Conservation (phyloP, 1,140 invertebrate genomes). For the Mesaphorura yosii region DNA sequence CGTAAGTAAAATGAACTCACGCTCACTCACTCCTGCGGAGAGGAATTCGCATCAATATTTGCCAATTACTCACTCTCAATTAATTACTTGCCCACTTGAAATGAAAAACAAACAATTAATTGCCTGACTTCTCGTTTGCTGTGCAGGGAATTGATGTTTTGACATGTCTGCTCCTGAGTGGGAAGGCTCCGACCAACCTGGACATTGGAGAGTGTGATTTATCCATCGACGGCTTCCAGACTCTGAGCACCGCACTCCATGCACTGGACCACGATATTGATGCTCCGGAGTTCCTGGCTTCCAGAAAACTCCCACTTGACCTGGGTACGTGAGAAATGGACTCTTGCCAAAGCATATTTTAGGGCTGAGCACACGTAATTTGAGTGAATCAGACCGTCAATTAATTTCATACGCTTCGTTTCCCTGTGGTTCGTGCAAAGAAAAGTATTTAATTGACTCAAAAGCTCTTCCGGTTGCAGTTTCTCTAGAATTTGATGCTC, state of each 20-base stretch:
- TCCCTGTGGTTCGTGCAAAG: too few relatives aligned
- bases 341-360: too few relatives aligned
- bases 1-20: neutral
- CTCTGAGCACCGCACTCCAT: slow-evolving; percentile 6
- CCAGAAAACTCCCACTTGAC: neutral
- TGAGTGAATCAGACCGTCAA: too few relatives aligned
- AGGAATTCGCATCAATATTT: too few relatives aligned
- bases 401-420: too few relatives aligned
- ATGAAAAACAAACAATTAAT: neutral
- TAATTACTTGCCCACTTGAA: too few relatives aligned
- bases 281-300: neutral
- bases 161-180: slow-evolving; percentile 5
- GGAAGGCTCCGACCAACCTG: slow-evolving; percentile 5
- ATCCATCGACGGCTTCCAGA: slow-evolving; percentile 5
- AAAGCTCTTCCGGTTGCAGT: too few relatives aligned
- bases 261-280: slow-evolving; percentile 14
- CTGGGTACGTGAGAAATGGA: slow-evolving; percentile 6
- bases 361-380: too few relatives aligned
- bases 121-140: neutral
- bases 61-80: too few relatives aligned
- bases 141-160: slow-evolving; percentile 11
- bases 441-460: too few relatives aligned
- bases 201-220: slow-evolving; percentile 17
- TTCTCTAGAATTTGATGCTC: too few relatives aligned
- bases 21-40: too few relatives aligned